These are phyloP conservation scores for Phenganax marumi DNA, from an alignment of 92 coral and sea anemone genomes.

Conservation along the genomic window DNA sequence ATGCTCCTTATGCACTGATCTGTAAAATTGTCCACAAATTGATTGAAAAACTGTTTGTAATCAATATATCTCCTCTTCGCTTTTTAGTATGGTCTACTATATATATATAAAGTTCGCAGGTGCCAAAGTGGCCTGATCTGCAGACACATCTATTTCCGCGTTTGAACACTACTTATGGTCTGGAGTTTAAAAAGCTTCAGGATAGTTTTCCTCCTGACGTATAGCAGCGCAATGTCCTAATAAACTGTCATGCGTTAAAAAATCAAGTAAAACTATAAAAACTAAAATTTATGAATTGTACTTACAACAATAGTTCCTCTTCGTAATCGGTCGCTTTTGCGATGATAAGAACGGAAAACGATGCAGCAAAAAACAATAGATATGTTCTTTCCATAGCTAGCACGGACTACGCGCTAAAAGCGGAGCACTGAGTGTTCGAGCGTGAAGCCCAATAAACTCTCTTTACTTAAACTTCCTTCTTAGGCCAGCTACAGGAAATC, in stretches of 20 bases:
- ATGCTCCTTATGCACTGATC: no score
- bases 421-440: not conserved
- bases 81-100: no score
- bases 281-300: not conserved
- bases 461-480: not conserved
- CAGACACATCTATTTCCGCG: constrained; percentile 16
- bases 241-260: not conserved
- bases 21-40: no score
- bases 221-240: not conserved
- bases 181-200: not conserved
- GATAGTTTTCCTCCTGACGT: not conserved
- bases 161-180: not conserved
- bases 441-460: not conserved
- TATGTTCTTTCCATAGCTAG: constrained; percentile 1
- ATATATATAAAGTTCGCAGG: no score
- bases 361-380: constrained; percentile 8
- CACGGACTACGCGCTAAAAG: constrained; percentile 10
- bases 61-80: no score
- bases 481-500: not conserved
- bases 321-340: not conserved
- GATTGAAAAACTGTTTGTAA: no score
- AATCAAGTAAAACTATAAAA: not conserved
- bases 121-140: not conserved
- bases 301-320: not conserved
- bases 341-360: not conserved